Base-by-base conservation (phyloP, 2,888 invertebrate species). In the Tenthredo mesomela region DNA sequence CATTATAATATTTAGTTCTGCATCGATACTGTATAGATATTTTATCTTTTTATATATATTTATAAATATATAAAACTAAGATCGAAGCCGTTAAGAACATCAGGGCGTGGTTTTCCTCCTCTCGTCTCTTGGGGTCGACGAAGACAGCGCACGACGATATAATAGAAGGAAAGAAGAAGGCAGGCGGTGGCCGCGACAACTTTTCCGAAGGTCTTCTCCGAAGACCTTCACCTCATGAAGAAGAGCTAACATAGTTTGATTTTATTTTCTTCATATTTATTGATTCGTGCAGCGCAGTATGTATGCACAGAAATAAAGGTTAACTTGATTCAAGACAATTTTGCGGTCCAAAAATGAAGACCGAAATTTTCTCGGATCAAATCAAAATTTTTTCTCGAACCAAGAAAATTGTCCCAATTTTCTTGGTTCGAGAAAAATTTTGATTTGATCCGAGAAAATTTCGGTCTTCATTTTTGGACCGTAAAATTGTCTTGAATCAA, bases 201-300 rank as follows among this genome's bases (percentile, higher is more conserved):
- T 77, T 77, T 77, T 54, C 77, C 77, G 77, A 77, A 77, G 77
- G 77, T 54, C 77, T 77, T 77, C 77, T 18, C 5, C n/a, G 77
- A 77, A 77, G 77, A 77, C 77, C 77, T 77, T 77, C 77, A 77
- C 77, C 77, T 77, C 77, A 2, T 50, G 77, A 77, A 33, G 33
- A 77, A 77, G 12, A 47, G 47, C n/a, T n/a, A 40, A 54, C 29
- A 77, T 10, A n/a, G 15, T 54, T 54, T 54, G 7, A 29, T 29
- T 50, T 29, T 33, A 15, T 50, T n/a, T 50, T 50, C 18, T 50
- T n/a, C 6, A 61, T 25, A 61, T 61, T 25, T 61, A 61, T 61
- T 25, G 61, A 29, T 25, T 12, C 12, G 25, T 29, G 2, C 10
- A 47, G 47, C 12, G n/a, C n/a, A n/a, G n/a, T n/a, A n/a, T n/a